Percentiles rank a stretch among this genome's conserved stretches.
phyloP scores from a whole-genome alignment of 2,888 invertebrate species.

The Trichogramma dendrolimi region DNA sequence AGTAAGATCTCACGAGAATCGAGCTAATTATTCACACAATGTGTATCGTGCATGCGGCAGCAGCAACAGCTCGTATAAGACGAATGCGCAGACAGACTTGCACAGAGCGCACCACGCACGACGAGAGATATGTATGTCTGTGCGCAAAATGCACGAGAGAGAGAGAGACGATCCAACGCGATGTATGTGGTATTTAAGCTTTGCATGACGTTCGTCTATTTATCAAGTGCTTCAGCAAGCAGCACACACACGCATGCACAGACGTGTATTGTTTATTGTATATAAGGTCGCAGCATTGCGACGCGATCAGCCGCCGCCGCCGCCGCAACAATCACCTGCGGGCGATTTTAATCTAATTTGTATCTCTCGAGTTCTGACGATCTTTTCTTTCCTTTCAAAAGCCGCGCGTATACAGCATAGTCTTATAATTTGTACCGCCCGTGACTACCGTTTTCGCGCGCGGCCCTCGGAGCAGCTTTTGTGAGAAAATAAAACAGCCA shows the following conservation, averaged over 20 bases:
- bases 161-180: constrained; percentile 24
- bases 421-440: no score
- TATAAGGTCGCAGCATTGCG: constrained; percentile 25
- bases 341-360: constrained; percentile 53
- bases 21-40: no score
- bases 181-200: constrained; percentile 46
- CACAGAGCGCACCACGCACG: not conserved
- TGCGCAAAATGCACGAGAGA: not conserved
- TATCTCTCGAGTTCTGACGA: constrained; percentile 49
- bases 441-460: no score
- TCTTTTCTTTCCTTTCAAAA: constrained; percentile 32
- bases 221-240: constrained; percentile 51
- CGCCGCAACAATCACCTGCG: constrained; percentile 45
- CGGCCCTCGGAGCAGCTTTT: no score
- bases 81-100: no score
- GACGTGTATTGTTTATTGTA: no score
- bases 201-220: constrained; percentile 51
- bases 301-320: not conserved
- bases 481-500: no score
- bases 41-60: no score
- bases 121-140: not conserved
- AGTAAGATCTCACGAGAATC: no score
- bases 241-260: constrained; percentile 2
- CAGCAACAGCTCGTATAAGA: no score
- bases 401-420: not conserved